A percentile compares a stretch with the other conserved stretches of the same genome.
These are phyloP conservation scores for Acipenser ruthenus DNA, from an alignment of 2,797 vertebrate genomes.

Conservation along the genomic window DNA sequence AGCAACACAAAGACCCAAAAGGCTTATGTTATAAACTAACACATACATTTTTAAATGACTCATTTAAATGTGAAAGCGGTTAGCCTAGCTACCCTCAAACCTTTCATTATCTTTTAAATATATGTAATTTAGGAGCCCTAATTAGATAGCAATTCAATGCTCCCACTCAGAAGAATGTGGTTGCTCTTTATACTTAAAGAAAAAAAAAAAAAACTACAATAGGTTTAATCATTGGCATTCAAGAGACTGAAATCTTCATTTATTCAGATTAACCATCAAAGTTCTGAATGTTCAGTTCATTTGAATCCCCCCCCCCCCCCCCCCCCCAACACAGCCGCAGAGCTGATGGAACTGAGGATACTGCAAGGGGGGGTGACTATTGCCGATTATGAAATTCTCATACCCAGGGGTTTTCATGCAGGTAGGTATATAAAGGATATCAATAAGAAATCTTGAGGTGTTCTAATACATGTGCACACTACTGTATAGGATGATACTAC, in stretches of 20 bases:
- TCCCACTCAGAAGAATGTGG: constrained; percentile 51
- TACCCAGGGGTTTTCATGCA: too few relatives aligned
- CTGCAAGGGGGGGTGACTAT: constrained; percentile 31
- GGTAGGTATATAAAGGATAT: too few relatives aligned
- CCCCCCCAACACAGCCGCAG: constrained; percentile 27
- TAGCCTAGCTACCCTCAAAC: constrained; percentile 64
- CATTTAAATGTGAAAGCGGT: constrained; percentile 64
- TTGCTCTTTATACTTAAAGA: constrained; percentile 47
- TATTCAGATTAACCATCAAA: constrained; percentile 55
- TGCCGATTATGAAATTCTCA: too few relatives aligned
- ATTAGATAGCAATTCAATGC: constrained; percentile 75
- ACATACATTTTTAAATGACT: constrained; percentile 59
- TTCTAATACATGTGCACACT: too few relatives aligned
- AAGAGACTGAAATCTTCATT: constrained; percentile 64
- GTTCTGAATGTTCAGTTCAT: constrained; percentile 42
- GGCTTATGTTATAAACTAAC: constrained; percentile 44
- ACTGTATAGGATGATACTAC: too few relatives aligned
- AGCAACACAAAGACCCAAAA: constrained; percentile 19
- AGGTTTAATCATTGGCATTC: constrained; percentile 79
- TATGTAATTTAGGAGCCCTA: constrained; percentile 76
- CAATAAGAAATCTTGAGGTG: too few relatives aligned
- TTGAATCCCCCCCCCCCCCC: constrained; percentile 51
- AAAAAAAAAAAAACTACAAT: constrained; percentile 56
- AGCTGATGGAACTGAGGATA: constrained; percentile 35
- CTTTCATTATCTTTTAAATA: constrained; percentile 80